Conservation (phyloP, 2,797 vertebrate genomes). For the Oryzias dopingdopingensis region DNA sequence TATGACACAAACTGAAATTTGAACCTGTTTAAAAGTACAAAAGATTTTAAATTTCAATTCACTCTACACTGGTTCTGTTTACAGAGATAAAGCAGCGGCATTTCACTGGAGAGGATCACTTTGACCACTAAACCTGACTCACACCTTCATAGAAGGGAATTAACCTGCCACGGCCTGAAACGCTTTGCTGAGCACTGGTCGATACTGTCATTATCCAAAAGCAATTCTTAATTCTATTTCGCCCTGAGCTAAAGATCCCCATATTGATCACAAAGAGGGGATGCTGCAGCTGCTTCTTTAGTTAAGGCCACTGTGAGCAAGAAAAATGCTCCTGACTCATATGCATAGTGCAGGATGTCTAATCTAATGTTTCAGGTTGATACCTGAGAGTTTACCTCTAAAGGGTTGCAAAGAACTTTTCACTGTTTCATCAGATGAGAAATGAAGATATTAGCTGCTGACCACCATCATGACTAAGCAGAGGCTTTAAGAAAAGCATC, state of each 20-base stretch:
- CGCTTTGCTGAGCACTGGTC: slow-evolving; percentile 61
- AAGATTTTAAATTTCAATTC: slow-evolving; percentile 9
- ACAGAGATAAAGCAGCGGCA: slow-evolving; percentile 14
- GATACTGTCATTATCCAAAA: slow-evolving; percentile 74
- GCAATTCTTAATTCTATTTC: slow-evolving; percentile 76
- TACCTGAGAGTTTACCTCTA: slow-evolving; percentile 27
- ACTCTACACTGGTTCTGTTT: slow-evolving; percentile 22
- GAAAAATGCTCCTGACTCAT: slow-evolving; percentile 5
- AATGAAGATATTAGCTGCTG: slow-evolving; percentile 54
- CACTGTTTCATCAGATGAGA: slow-evolving; percentile 67
- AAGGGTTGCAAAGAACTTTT: slow-evolving; percentile 39
- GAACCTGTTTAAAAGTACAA: no score
- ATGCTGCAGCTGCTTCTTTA: slow-evolving; percentile 54
- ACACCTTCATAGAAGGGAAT: slow-evolving; percentile 63
- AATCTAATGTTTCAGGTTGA: slow-evolving; percentile 22
- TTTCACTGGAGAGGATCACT: slow-evolving; percentile 40
- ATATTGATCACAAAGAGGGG: slow-evolving; percentile 66
- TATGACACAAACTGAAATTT: no score
- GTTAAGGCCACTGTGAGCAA: slow-evolving; percentile 36
- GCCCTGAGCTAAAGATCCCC: slow-evolving; percentile 64
- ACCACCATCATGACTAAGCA: slow-evolving; percentile 53
- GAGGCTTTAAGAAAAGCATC: slow-evolving; percentile 40
- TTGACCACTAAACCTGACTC: slow-evolving; percentile 49
- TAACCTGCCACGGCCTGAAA: slow-evolving; percentile 62
- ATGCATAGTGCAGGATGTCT: slow-evolving; percentile 1